A percentile compares a stretch with the other conserved stretches of the same genome.
Conservation (phyloP, 2,797 vertebrate species). For the Leucoraja ocellata region DNA sequence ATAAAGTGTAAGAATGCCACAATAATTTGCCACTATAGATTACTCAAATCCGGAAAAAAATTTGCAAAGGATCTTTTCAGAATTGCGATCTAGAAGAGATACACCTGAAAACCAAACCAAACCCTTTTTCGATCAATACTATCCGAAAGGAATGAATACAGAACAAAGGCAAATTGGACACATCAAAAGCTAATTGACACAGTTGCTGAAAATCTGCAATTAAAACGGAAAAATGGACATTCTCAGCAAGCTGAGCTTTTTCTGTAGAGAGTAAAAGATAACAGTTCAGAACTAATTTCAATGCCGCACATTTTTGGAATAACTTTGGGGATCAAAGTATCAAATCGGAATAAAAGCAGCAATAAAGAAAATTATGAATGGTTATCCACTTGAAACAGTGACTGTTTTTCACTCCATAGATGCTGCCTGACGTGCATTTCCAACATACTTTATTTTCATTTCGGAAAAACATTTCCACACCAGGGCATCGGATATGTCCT, state of each 20-base stretch:
- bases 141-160: background rate
- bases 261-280: too few species aligned
- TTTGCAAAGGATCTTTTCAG: background rate
- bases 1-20: constrained; percentile 38
- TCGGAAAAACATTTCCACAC: background rate
- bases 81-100: background rate
- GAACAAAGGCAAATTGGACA: background rate
- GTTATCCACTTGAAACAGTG: too few species aligned
- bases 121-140: background rate
- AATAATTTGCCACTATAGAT: background rate
- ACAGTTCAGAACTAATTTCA: background rate
- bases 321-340: background rate
- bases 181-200: too few species aligned
- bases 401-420: too few species aligned
- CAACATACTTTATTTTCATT: too few species aligned
- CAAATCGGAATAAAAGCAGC: background rate
- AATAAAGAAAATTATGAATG: background rate
- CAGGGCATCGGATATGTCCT: too few species aligned
- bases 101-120: background rate
- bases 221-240: too few species aligned
- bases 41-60: background rate
- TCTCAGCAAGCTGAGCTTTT: too few species aligned
- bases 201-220: too few species aligned
- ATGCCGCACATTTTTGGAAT: background rate
- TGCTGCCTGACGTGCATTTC: too few species aligned